A percentile compares a stretch with the other conserved stretches of the same genome.
These are phyloP conservation scores for Mormyrus lacerda DNA, from an alignment of 2,113 vertebrate species.

Conservation along the genomic window DNA sequence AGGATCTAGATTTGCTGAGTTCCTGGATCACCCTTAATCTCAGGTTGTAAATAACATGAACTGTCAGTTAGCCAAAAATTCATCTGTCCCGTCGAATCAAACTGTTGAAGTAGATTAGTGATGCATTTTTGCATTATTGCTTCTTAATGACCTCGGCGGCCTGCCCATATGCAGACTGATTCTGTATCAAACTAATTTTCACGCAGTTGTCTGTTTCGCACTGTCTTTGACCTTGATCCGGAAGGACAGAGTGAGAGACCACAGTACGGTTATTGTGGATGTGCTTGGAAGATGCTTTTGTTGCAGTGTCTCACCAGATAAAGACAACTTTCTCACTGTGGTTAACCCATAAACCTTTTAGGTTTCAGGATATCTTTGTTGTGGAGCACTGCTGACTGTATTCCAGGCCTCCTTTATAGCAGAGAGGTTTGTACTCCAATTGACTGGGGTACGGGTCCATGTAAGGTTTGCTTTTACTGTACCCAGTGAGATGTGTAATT, in stretches of 20 bases:
- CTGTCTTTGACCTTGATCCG: conserved; percentile 5
- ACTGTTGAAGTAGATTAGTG: background rate
- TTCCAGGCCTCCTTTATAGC: background rate
- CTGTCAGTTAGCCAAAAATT: background rate
- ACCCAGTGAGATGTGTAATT: conserved; percentile 13
- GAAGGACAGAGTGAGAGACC: background rate
- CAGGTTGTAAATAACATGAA: background rate
- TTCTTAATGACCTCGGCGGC: background rate
- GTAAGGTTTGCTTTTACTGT: background rate
- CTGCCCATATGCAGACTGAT: background rate
- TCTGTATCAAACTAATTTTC: background rate
- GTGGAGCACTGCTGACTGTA: background rate
- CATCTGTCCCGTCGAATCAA: background rate
- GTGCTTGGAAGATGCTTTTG: background rate
- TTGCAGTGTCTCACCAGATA: background rate
- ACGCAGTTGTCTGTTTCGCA: background rate
- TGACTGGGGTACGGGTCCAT: background rate
- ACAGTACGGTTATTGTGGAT: background rate
- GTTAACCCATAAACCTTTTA: background rate
- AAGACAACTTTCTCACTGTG: background rate
- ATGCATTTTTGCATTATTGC: background rate
- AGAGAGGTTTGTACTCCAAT: background rate
- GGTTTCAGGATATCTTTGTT: background rate
- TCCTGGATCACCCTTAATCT: background rate
- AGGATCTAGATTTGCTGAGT: background rate